A percentile compares a stretch with the other conserved stretches of the same genome.
phyloP scores from a whole-genome alignment of 2,888 invertebrate genomes.

The Stomorhina lunata region DNA sequence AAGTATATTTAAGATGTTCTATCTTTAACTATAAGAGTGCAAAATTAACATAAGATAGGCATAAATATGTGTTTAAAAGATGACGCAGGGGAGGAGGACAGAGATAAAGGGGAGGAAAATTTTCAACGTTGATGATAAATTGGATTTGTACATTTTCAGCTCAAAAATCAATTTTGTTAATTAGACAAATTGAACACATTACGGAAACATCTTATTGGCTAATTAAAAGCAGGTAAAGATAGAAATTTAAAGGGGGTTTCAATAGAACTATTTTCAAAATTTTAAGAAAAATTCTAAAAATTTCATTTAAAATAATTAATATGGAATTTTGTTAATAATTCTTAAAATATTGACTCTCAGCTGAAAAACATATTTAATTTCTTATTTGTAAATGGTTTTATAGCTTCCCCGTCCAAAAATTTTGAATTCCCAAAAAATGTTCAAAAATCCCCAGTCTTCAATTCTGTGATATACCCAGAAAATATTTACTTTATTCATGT shows the following conservation, averaged over 20 bases:
- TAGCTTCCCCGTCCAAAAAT: background rate
- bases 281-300: too few species aligned
- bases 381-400: too few species aligned
- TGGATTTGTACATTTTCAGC: constrained; percentile 40
- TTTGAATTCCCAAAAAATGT: background rate
- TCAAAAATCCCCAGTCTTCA: constrained; percentile 2
- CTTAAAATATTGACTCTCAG: too few species aligned
- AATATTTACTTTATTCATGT: too few species aligned
- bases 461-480: too few species aligned
- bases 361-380: too few species aligned
- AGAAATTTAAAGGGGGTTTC: background rate
- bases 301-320: too few species aligned
- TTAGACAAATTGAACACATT: constrained; percentile 53
- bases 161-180: constrained; percentile 59
- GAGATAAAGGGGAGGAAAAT: background rate
- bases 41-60: background rate
- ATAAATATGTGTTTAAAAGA: background rate
- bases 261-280: background rate
- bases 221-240: background rate
- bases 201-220: background rate
- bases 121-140: constrained; percentile 35
- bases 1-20: constrained; percentile 1
- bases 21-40: background rate
- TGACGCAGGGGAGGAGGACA: background rate
- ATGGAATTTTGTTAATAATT: too few species aligned